Conservation (phyloP, 2,888 invertebrate species). For the Drosophila aldrichi region DNA sequence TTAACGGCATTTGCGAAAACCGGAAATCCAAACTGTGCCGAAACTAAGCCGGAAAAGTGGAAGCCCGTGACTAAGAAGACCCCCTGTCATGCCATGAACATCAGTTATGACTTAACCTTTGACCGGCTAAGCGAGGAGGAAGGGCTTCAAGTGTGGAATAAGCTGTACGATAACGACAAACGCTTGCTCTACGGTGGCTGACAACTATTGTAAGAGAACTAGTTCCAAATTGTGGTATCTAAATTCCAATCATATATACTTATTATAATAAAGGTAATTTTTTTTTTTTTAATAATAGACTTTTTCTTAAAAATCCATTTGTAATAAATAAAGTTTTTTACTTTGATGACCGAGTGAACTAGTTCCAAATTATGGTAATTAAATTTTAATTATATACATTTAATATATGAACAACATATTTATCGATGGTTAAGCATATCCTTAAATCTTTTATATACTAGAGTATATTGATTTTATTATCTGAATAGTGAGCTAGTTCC, state of each 20-base stretch:
- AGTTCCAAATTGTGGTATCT: not conserved
- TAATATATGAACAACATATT: too few species aligned
- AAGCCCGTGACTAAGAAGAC: slow-evolving; percentile 57
- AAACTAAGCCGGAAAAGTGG: slow-evolving; percentile 69
- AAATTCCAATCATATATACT: not conserved
- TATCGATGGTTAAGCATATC: too few species aligned
- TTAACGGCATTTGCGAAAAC: slow-evolving; percentile 80
- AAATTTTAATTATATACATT: too few species aligned
- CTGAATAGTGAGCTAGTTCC: too few species aligned
- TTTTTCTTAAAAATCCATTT: too few species aligned
- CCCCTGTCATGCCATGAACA: slow-evolving; percentile 76
- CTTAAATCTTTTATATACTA: too few species aligned
- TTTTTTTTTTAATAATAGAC: too few species aligned
- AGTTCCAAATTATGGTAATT: too few species aligned
- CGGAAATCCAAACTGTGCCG: slow-evolving; percentile 78
- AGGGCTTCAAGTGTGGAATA: slow-evolving; percentile 79
- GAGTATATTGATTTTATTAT: too few species aligned
- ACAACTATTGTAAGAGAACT: not conserved
- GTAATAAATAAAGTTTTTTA: too few species aligned
- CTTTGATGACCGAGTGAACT: too few species aligned
- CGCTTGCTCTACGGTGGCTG: slow-evolving; percentile 34
- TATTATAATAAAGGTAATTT: not conserved
- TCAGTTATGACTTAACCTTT: slow-evolving; percentile 68
- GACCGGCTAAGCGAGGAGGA: slow-evolving; percentile 71
- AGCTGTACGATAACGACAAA: slow-evolving; percentile 67